Evolutionary conservation across 2,888 invertebrate genomes (phyloP), one percentile per base, ranked within the genome.

Genomic region (Nasonovia ribisnigri): DNA sequence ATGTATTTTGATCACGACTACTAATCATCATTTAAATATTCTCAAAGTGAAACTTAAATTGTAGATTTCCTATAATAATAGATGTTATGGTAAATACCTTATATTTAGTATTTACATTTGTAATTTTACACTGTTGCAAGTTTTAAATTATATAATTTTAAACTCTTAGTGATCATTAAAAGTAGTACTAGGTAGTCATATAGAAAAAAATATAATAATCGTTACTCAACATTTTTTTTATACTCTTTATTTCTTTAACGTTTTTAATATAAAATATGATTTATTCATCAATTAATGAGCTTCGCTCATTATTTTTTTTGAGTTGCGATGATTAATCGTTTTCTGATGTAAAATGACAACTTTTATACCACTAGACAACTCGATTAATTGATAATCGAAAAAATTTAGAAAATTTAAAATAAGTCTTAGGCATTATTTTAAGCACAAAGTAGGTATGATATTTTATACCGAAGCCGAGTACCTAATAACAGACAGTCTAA

Each of bases 201-300:
- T 36, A 77, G 20, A 26, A 77, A 77, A 77, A 36, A 36, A 67
- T 67, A 6, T 36, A 3, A 29, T 86, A 48, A 86, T 86, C 86
- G 46, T 86, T 86, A 46, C 5, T 48, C 46, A 86, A 43, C 13
- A 77, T 29, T 77, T 86, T 54, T 88, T 89, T 57, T 42, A 51
- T 88, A 43, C 42, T 57, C 36, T 67, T 13, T 67, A 67, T n/a
- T 77, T 16, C 6, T 57, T n/a, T 43, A 89, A 89, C 29, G 43
- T 42, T 57, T 89, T 88, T 60, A 89, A 43, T 24, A 54, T 43
- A 42, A 89, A 57, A 89, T 20, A 43, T 89, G 29, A 43, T 89
- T 60, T 60, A 89, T 89, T 43, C 29, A 89, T 13, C 24, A 57
- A 43, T 89, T 43, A 57, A 88, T 88, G 6, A 42, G 13, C 36